Conservation (phyloP, 2,888 invertebrate genomes). For the Drosophila sordidapex region DNA sequence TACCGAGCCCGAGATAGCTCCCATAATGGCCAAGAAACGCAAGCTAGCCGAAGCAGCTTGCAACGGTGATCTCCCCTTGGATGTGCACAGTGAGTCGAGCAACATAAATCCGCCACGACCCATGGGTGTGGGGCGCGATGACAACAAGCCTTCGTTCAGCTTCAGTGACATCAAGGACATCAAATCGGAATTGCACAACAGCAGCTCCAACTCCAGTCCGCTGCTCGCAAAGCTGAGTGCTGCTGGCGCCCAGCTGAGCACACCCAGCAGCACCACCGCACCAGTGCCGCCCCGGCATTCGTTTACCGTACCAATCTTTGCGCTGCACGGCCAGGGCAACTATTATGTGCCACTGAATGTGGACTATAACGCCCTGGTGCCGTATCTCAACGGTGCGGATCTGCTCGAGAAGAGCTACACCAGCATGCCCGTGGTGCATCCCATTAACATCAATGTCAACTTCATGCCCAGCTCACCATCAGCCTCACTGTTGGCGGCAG, state of each 20-base stretch:
- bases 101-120: conserved; percentile 40
- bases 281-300: conserved; percentile 72
- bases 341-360: conserved; percentile 95
- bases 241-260: conserved; percentile 65
- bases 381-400: conserved; percentile 88
- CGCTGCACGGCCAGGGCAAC: conserved; percentile 93
- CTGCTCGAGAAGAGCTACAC: conserved; percentile 86
- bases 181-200: conserved; percentile 80
- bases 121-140: conserved; percentile 59
- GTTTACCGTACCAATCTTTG: conserved; percentile 93
- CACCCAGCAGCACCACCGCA: conserved; percentile 73
- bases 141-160: conserved; percentile 79
- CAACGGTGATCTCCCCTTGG: conserved; percentile 52
- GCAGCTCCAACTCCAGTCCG: conserved; percentile 68
- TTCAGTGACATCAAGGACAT: conserved; percentile 79
- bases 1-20: conserved; percentile 83
- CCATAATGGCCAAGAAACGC: conserved; percentile 83
- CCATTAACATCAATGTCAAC: conserved; percentile 95
- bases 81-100: conserved; percentile 55
- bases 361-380: conserved; percentile 90
- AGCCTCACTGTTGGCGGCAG: conserved; percentile 76
- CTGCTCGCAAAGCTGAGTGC: conserved; percentile 59
- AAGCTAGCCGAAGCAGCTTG: conserved; percentile 77
- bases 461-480: conserved; percentile 85
- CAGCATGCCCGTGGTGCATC: conserved; percentile 89